Evolutionary conservation across 2,888 invertebrate genomes (phyloP), one percentile per base, ranked within the genome.

Genomic region (Eupelmus urozonus): DNA sequence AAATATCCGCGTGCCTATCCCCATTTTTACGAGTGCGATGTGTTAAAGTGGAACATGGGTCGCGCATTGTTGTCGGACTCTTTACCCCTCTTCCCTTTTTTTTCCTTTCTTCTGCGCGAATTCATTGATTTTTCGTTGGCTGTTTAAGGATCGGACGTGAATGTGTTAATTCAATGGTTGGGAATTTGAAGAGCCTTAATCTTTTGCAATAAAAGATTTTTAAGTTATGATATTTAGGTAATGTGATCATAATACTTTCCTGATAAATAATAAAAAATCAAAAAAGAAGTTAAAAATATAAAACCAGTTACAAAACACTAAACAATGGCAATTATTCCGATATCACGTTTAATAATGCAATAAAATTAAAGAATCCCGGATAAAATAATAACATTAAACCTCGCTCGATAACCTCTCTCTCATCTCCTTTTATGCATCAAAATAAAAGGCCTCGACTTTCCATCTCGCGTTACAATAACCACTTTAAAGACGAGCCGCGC

Each of bases 11-110:
- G 29, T 18, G 27, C 42, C 25, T 20, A 57, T 34, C 40, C 53
- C 55, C 45, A 45, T 57, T 65, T 45, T 16, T 65, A 45, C n/a
- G 45, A 63, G 63, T 65, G 40, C 60, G 40, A 34, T 53, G n/a
- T 59, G 53, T 75, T 67, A 62, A 75, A 67, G 53, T 60, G 75
- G 53, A 75, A 67, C 51, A 18, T 40, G 57, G 25, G 11, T 29
- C 18, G 45, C 18, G 45, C 18, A 62, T 75, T 60, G 67, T 73
- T 73, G 57, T 65, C 27, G 25, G 18, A 16, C n/a, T n/a, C n/a
- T 51, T 67, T 25, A 23, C 45, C n/a, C 16, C 49, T n/a, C 53
- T n/a, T 7, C 57, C 20, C 29, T 40, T 49, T 49, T 25, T 45
- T 40, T 71, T 16, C 27, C n/a, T 53, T 34, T 60, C 9, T 34